A percentile compares a stretch with the other conserved stretches of the same genome.
Conservation (phyloP, 92 coral and sea anemone species). For the Heliopora coerulea region DNA sequence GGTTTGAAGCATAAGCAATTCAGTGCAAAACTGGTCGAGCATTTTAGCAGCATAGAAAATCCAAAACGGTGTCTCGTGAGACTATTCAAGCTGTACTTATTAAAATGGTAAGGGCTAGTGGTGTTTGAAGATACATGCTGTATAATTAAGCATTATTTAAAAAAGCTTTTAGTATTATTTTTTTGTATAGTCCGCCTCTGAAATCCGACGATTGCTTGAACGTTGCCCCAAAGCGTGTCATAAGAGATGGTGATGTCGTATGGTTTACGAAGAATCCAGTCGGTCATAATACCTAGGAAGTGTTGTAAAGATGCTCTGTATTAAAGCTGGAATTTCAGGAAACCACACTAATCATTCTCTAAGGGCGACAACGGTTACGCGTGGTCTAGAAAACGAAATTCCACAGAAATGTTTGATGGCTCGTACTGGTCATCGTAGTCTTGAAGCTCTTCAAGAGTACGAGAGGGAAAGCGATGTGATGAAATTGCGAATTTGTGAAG, state of each 20-base stretch:
- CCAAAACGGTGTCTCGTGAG: slow-evolving; percentile 49
- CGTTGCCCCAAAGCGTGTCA: slow-evolving; percentile 2
- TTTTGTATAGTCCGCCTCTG: slow-evolving; percentile 11
- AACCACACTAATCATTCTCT: slow-evolving; percentile 41
- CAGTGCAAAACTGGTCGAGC: slow-evolving; percentile 48
- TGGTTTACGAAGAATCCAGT: slow-evolving; percentile 47
- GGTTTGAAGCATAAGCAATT: slow-evolving; percentile 50
- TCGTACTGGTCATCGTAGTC: slow-evolving; percentile 48
- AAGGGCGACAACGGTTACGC: slow-evolving; percentile 53
- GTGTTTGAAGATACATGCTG: slow-evolving; percentile 31
- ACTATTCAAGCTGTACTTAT: slow-evolving; percentile 40
- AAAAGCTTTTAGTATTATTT: background rate
- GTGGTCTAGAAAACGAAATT: slow-evolving; percentile 46
- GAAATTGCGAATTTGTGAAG: slow-evolving; percentile 10
- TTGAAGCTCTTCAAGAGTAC: slow-evolving; percentile 37
- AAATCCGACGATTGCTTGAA: background rate
- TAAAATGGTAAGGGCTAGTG: slow-evolving; percentile 39
- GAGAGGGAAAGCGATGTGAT: slow-evolving; percentile 25
- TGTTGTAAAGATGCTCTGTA: slow-evolving; percentile 23
- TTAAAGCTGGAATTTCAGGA: slow-evolving; percentile 37
- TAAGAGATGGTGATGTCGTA: background rate
- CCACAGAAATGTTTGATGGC: slow-evolving; percentile 46
- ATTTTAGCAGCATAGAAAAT: slow-evolving; percentile 40
- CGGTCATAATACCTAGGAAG: slow-evolving; percentile 47
- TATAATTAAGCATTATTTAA: slow-evolving; percentile 17